Conservation (phyloP, 1,140 invertebrate species). For the Hormaphis cornu region DNA sequence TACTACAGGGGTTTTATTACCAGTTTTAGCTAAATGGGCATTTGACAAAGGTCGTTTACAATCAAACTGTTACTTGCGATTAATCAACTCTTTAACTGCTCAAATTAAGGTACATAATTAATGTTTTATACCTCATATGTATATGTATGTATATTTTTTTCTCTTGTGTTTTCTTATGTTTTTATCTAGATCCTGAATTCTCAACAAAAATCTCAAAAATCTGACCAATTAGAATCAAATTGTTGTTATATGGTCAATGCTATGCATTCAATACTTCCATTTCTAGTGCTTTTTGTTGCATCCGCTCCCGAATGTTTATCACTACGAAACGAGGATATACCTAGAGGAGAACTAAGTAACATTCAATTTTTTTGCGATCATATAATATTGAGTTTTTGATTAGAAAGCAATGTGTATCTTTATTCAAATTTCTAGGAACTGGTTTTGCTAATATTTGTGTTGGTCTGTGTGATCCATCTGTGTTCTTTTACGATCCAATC, state of each 20-base stretch:
- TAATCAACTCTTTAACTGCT: conserved; percentile 35
- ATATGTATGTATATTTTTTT: too few species aligned
- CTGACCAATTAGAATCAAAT: conserved; percentile 36
- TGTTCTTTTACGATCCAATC: conserved; percentile 45
- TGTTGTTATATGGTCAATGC: conserved; percentile 40
- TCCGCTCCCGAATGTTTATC: conserved; percentile 39
- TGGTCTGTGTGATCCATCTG: conserved; percentile 47
- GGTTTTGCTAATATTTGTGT: conserved; percentile 45
- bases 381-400: not conserved
- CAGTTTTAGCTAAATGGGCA: conserved; percentile 56
- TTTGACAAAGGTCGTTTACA: conserved; percentile 48
- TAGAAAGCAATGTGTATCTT: not conserved
- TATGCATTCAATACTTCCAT: conserved; percentile 46
- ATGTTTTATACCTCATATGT: too few species aligned
- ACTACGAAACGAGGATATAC: not conserved
- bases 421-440: conserved; percentile 40
- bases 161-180: not conserved
- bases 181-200: not conserved
- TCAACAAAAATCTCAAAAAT: conserved; percentile 33
- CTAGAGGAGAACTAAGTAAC: conserved; percentile 19
- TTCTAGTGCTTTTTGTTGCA: conserved; percentile 46
- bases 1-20: conserved; percentile 45
- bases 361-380: too few species aligned
- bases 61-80: conserved; percentile 42
- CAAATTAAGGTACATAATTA: conserved; percentile 34